A percentile compares a stretch with the other conserved stretches of the same genome.
These are phyloP conservation scores for Drosophila merina DNA, from an alignment of 2,888 invertebrate species.

Conservation along the genomic window DNA sequence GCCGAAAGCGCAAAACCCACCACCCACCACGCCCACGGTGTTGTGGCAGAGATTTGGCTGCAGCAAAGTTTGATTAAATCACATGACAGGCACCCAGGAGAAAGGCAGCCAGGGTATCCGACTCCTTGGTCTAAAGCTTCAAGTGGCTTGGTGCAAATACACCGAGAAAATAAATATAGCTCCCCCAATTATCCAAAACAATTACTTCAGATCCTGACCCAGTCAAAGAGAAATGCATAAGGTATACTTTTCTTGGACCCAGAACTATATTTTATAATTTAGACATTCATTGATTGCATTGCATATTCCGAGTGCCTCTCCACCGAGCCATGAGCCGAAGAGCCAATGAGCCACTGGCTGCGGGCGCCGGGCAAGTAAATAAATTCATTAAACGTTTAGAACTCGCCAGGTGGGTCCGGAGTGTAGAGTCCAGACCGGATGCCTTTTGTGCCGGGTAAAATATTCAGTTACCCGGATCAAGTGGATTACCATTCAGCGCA, in stretches of 20 bases:
- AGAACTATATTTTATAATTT: constrained; percentile 27
- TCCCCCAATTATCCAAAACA: neutral
- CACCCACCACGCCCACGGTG: constrained; percentile 36
- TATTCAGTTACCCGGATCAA: constrained; percentile 61
- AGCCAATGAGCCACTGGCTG: constrained; percentile 29
- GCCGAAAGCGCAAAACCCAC: constrained; percentile 52
- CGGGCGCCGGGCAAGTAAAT: constrained; percentile 51
- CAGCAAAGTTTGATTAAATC: constrained; percentile 76
- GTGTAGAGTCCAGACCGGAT: neutral
- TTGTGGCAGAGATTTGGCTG: constrained; percentile 65
- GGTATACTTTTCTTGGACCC: neutral
- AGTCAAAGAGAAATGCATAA: too few relatives aligned
- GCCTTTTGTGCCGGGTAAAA: constrained; percentile 45
- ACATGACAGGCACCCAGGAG: constrained; percentile 57
- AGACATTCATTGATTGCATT: neutral
- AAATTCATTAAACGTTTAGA: constrained; percentile 77
- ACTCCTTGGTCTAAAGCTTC: constrained; percentile 38
- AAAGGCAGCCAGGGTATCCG: constrained; percentile 13
- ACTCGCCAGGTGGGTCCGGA: constrained; percentile 15
- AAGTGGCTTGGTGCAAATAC: constrained; percentile 62
- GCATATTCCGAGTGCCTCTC: constrained; percentile 25
- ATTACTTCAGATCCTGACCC: neutral
- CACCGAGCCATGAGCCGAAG: constrained; percentile 25
- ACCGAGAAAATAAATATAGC: constrained; percentile 1
- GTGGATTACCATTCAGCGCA: constrained; percentile 46